These are phyloP conservation scores for Chlorocebus sabaeus DNA, from an alignment of 2,113 vertebrate genomes.

Conservation along the genomic window DNA sequence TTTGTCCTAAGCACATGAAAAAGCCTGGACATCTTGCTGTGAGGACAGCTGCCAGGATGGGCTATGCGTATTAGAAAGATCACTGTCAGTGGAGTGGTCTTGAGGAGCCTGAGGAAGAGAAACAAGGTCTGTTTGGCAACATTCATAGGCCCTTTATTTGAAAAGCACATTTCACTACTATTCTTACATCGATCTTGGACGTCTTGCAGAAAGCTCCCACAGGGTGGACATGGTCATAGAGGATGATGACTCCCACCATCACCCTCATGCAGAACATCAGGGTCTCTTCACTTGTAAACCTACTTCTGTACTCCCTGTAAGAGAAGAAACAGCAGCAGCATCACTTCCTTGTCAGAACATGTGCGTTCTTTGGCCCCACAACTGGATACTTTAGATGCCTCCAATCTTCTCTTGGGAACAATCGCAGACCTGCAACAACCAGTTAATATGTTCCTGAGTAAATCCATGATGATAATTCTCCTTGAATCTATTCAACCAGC, in stretches of 20 bases:
- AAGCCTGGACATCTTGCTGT: background rate
- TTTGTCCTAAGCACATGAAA: background rate
- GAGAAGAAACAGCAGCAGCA: accelerated
- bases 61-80: background rate
- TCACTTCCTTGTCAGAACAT: background rate
- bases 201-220: constrained; percentile 98
- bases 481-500: background rate
- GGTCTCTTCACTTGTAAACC: constrained; percentile 96
- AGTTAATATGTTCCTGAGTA: constrained; percentile 23
- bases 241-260: constrained; percentile 99
- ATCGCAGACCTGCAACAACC: background rate
- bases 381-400: background rate
- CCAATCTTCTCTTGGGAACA: background rate
- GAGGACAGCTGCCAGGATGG: background rate
- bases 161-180: background rate
- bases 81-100: background rate
- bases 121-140: background rate
- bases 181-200: constrained; percentile 97
- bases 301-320: constrained; percentile 93
- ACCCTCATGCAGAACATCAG: constrained; percentile 98
- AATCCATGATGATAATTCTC: constrained; percentile 15
- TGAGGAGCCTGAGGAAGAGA: background rate
- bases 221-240: constrained; percentile 97
- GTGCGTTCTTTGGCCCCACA: no score
- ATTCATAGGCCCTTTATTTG: accelerated